Conservation (phyloP, 2,113 vertebrate genomes). For the Trematocara macrostoma region DNA sequence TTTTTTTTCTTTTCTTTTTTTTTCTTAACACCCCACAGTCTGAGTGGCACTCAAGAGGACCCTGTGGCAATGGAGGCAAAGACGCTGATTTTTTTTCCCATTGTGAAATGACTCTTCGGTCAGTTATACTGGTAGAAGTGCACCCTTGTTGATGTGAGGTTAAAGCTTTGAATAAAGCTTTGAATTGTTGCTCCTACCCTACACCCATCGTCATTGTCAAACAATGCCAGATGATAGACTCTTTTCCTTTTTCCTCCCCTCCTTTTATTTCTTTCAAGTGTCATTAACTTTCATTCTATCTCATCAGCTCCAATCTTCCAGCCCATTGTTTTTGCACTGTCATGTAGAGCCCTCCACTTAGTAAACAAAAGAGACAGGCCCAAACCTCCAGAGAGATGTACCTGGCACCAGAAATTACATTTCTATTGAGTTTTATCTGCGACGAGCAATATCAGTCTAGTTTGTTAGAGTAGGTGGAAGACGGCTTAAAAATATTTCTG, state of each 20-base stretch:
- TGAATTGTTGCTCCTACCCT: not conserved
- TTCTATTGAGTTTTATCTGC: not conserved
- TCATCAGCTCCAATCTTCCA: not conserved
- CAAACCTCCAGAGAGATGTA: not conserved
- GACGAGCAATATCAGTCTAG: not conserved
- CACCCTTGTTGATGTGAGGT: not conserved
- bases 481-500: not conserved
- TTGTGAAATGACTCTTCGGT: conserved; percentile 18
- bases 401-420: not conserved
- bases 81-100: not conserved
- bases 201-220: not conserved
- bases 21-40: not conserved
- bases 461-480: not conserved
- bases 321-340: not conserved
- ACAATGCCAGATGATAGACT: not conserved
- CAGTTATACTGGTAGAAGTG: not conserved
- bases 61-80: not conserved
- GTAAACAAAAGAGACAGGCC: not conserved
- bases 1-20: not conserved
- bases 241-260: not conserved
- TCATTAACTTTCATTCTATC: not conserved
- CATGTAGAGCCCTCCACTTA: not conserved
- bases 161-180: too few species aligned
- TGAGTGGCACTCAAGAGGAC: conserved; percentile 2
- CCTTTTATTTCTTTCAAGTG: not conserved